Conservation (phyloP, 2,113 vertebrate genomes). For the Nyctereutes procyonoides region DNA sequence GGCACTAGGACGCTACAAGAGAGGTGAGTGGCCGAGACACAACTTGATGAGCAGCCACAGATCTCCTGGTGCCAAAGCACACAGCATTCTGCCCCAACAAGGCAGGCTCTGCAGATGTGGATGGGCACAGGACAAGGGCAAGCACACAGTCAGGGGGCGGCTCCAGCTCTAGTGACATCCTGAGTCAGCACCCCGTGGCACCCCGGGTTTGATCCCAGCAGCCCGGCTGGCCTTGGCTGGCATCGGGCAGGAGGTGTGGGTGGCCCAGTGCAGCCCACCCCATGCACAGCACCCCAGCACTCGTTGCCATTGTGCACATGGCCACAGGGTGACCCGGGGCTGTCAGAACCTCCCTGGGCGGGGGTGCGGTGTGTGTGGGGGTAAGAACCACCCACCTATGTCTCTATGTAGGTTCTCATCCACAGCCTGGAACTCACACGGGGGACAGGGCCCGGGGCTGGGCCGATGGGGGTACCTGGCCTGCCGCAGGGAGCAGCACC, state of each 20-base stretch:
- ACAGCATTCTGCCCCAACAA: neutral
- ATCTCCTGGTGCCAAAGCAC: neutral
- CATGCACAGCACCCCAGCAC: fast-evolving
- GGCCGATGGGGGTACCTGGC: too few relatives aligned
- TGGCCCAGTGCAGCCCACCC: too few relatives aligned
- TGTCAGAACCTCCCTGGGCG: neutral
- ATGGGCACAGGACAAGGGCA: neutral
- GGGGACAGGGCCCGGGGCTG: neutral
- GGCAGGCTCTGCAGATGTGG: fast-evolving
- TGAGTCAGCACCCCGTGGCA: neutral
- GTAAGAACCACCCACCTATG: neutral
- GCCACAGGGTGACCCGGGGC: neutral
- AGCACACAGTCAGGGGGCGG: fast-evolving
- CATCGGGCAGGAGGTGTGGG: neutral
- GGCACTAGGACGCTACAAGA: neutral
- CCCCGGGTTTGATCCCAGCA: fast-evolving
- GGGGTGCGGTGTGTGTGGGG: neutral
- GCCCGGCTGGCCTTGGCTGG: neutral
- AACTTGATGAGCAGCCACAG: neutral
- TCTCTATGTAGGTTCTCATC: neutral
- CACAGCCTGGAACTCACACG: neutral
- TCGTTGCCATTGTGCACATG: fast-evolving
- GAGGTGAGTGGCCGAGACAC: neutral
- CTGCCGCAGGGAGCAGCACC: too few relatives aligned
- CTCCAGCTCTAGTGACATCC: fast-evolving